A percentile compares a stretch with the other conserved stretches of the same genome.
Conservation (phyloP, 1,140 invertebrate genomes). For the Drosophila lini region DNA sequence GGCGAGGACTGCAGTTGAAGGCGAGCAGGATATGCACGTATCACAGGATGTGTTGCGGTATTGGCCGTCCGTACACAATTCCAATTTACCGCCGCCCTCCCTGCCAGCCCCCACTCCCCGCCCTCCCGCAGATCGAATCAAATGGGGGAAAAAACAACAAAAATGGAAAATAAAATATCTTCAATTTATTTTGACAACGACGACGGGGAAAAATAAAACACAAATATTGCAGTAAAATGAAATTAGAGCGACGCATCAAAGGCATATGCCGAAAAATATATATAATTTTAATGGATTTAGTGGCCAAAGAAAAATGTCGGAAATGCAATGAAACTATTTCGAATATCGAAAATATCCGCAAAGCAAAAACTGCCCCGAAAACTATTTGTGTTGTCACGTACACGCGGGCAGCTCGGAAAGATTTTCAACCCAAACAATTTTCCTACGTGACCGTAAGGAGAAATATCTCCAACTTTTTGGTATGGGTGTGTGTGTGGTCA, state of each 20-base stretch:
- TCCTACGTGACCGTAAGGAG: constrained; percentile 64
- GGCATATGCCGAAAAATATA: constrained; percentile 72
- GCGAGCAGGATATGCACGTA: constrained; percentile 63
- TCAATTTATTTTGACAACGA: constrained; percentile 78
- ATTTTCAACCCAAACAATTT: constrained; percentile 75
- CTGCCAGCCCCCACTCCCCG: not conserved
- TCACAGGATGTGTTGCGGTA: constrained; percentile 44
- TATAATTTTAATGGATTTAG: constrained; percentile 82
- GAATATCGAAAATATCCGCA: constrained; percentile 36
- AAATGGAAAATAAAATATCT: constrained; percentile 70
- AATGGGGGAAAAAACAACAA: constrained; percentile 20
- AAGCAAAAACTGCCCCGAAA: constrained; percentile 34
- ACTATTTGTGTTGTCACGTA: constrained; percentile 80
- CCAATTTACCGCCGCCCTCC: constrained; percentile 31
- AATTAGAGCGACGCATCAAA: constrained; percentile 77
- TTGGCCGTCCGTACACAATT: constrained; percentile 44
- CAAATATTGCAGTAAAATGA: constrained; percentile 53
- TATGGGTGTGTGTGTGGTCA: constrained; percentile 43
- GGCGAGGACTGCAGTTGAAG: constrained; percentile 39
- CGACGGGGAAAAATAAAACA: constrained; percentile 53
- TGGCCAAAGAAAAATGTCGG: constrained; percentile 73
- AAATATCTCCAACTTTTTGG: constrained; percentile 27
- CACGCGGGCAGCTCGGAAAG: constrained; percentile 58
- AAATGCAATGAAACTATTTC: constrained; percentile 66
- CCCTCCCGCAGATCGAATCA: constrained; percentile 14